These are phyloP conservation scores for Entomobrya proxima DNA, from an alignment of 2,888 invertebrate genomes.

Conservation along the genomic window DNA sequence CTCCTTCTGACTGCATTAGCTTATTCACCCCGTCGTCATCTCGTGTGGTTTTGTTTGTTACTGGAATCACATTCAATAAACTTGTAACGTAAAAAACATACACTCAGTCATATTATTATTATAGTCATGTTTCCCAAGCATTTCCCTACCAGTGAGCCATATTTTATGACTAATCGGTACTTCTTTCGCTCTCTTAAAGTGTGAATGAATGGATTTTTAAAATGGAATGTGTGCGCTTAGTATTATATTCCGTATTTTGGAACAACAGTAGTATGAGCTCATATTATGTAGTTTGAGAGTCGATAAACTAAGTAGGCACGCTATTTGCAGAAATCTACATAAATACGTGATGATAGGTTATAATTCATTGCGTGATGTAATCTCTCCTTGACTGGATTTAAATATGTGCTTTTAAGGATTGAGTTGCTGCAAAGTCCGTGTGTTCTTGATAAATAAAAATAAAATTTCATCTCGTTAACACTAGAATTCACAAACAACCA, in stretches of 20 bases:
- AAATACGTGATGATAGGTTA: conserved; percentile 66
- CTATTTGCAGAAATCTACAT: conserved; percentile 52
- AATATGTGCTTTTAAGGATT: conserved; percentile 32
- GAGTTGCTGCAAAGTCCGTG: neutral
- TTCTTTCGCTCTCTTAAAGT: conserved; percentile 31
- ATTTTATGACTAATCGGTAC: conserved; percentile 45
- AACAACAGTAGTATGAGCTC: neutral
- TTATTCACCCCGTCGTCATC: conserved; percentile 40
- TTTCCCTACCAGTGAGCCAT: conserved; percentile 19
- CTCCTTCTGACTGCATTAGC: conserved; percentile 38
- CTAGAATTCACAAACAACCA: neutral
- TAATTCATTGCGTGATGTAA: conserved; percentile 58
- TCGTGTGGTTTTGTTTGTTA: conserved; percentile 56
- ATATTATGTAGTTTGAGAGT: neutral
- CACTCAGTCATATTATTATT: neutral
- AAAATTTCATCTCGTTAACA: neutral
- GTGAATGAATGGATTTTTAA: conserved; percentile 27
- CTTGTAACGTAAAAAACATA: conserved; percentile 2
- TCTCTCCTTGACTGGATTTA: conserved; percentile 54
- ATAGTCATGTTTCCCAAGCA: conserved; percentile 12
- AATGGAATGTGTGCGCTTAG: neutral
- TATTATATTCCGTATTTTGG: neutral
- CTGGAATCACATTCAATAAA: conserved; percentile 44
- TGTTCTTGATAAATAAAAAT: conserved; percentile 1
- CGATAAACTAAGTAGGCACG: conserved; percentile 7